Evolutionary conservation across 2,113 vertebrate species (phyloP).

Genomic region (Ictidomys tridecemlineatus): DNA sequence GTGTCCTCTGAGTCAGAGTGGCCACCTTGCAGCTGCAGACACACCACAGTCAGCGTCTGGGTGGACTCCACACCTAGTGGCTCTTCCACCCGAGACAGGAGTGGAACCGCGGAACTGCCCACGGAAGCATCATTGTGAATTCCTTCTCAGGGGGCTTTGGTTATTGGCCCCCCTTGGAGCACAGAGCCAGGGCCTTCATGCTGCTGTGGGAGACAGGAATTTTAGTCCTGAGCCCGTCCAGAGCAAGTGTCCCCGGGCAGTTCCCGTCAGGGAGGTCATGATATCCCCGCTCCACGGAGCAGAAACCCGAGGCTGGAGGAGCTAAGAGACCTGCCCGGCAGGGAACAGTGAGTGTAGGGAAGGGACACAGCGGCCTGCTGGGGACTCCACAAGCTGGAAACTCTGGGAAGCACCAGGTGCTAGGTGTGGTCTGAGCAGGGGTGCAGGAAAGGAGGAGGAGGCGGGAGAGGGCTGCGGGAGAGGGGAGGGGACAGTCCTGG

Average conservation of each 20-base stretch:
- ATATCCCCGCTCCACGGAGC: neutral
- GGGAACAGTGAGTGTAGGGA: neutral
- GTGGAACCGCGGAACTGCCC: neutral
- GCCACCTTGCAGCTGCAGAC: no score
- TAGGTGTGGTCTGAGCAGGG: neutral
- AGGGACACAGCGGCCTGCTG: neutral
- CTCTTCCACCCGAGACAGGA: neutral
- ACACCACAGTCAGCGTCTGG: neutral
- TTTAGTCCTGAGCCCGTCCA: neutral
- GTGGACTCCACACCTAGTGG: no score
- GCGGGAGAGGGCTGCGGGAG: no score
- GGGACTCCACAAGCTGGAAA: no score
- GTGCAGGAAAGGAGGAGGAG: neutral
- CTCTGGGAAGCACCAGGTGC: neutral
- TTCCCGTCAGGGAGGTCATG: no score
- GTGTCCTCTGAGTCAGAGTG: neutral
- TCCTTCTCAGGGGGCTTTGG: neutral
- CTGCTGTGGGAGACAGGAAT: neutral
- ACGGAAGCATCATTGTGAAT: neutral
- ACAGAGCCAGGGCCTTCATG: neutral
- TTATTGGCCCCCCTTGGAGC: neutral
- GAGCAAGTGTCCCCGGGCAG: accelerated
- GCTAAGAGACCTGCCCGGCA: neutral
- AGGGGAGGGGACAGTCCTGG: no score
- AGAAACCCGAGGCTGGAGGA: neutral